phyloP scores from a whole-genome alignment of 2,113 vertebrate genomes.

The human region GRCh38 chr3:42392501-42393000 shows the following conservation, averaged over 20 bases:
- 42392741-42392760: background rate
- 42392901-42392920: background rate
- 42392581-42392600: background rate
- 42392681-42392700: background rate
- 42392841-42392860: background rate
- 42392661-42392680: background rate
- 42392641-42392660: fast-evolving
- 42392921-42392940: background rate
- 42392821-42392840: background rate
- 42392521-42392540: background rate
- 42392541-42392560: background rate
- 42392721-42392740: background rate
- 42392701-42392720: background rate
- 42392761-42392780: background rate
- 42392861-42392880: background rate
- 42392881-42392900: background rate
- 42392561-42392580: background rate
- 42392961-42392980: background rate
- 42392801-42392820: background rate
- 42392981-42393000: background rate
- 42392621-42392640: background rate
- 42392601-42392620: background rate
- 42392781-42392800: background rate
- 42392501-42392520: background rate
- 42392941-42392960: background rate